Evolutionary conservation across 2,888 invertebrate species (phyloP).

Genomic region (Agrenia bidenticulata): DNA sequence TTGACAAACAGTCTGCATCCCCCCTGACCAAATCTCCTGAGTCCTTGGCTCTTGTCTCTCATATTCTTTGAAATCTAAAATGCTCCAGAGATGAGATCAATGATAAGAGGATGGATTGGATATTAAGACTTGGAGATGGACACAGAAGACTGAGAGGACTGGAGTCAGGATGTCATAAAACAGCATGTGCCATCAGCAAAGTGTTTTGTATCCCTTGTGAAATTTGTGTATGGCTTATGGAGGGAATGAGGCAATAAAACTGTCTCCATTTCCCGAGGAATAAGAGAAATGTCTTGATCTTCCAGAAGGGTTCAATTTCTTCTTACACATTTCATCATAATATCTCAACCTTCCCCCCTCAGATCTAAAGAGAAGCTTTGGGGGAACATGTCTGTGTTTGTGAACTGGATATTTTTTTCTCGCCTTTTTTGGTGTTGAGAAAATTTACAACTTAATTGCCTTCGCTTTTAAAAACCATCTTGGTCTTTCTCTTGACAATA

Average conservation of each 20-base stretch:
- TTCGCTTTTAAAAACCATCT: background rate
- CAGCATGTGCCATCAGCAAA: constrained; percentile 20
- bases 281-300: constrained; percentile 23
- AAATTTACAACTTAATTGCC: constrained; percentile 29
- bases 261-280: constrained; percentile 15
- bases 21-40: too few relatives aligned
- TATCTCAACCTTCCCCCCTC: too few relatives aligned
- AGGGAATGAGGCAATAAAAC: constrained; percentile 25
- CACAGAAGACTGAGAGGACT: constrained; percentile 6
- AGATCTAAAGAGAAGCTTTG: too few relatives aligned
- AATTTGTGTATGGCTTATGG: constrained; percentile 11
- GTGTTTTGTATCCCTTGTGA: background rate
- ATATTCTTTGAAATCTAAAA: too few relatives aligned
- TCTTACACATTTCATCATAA: background rate
- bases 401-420: too few relatives aligned
- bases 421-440: constrained; percentile 22
- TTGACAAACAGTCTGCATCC: too few relatives aligned
- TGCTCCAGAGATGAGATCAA: too few relatives aligned
- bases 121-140: constrained; percentile 4
- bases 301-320: constrained; percentile 1
- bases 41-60: too few relatives aligned
- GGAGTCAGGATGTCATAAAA: constrained; percentile 21
- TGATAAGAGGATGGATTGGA: too few relatives aligned
- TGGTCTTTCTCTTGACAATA: background rate
- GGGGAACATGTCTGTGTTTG: too few relatives aligned